Conservation (phyloP, 2,797 vertebrate genomes). For the Rhynchonycteris naso region DNA sequence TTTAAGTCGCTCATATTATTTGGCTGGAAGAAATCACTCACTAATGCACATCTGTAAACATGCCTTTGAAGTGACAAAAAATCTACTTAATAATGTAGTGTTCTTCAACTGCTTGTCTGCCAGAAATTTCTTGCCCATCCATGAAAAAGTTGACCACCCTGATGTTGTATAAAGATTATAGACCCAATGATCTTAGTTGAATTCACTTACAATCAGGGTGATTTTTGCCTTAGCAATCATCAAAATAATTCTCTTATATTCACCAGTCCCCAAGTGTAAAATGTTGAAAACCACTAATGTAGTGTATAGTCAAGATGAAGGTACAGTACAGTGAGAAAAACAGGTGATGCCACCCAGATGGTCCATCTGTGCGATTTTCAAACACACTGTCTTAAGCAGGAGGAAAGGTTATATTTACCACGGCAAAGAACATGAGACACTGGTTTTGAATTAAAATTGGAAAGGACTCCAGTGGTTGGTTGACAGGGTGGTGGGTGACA, state of each 20-base stretch:
- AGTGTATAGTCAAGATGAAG: not conserved
- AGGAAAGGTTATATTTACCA: not conserved
- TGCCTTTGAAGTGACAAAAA: not conserved
- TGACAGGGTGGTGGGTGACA: not conserved
- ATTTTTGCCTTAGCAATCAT: too few species aligned
- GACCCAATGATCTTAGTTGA: too few species aligned
- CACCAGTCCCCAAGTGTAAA: too few species aligned
- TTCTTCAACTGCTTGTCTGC: too few species aligned
- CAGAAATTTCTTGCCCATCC: too few species aligned
- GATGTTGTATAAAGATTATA: too few species aligned
- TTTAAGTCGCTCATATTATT: not conserved
- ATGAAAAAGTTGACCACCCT: too few species aligned
- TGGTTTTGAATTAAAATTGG: not conserved
- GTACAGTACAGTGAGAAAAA: not conserved
- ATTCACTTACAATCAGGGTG: too few species aligned
- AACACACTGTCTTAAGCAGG: not conserved
- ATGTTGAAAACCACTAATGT: not conserved
- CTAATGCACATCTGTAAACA: conserved; percentile 11
- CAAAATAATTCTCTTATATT: too few species aligned
- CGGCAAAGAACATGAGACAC: not conserved
- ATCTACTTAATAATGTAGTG: too few species aligned
- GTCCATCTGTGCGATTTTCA: not conserved
- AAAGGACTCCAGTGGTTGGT: not conserved
- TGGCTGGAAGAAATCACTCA: not conserved
- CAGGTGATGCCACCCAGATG: not conserved